Evolutionary conservation across 1,140 invertebrate genomes (phyloP).

Genomic region (Anagrus nilaparvatae): DNA sequence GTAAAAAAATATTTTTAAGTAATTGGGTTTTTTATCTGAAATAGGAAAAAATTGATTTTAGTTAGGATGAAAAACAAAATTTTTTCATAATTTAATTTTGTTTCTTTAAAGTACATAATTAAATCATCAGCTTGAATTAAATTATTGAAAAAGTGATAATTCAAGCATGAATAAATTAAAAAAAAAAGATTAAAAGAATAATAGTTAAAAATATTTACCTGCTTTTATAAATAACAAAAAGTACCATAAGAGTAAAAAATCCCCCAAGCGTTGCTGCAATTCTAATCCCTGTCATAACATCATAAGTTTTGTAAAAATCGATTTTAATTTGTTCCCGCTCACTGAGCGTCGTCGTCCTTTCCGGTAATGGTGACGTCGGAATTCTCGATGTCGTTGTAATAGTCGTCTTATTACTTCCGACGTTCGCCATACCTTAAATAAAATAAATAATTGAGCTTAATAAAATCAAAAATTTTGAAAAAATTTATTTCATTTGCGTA

Average conservation of each 20-base stretch:
- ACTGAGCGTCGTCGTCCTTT: slow-evolving; percentile 35
- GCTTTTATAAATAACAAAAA: slow-evolving; percentile 79
- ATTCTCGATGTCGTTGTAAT: slow-evolving; percentile 15
- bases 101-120: too few relatives aligned
- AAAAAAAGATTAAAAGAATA: too few relatives aligned
- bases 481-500: too few relatives aligned
- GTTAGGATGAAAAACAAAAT: too few relatives aligned
- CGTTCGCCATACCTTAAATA: slow-evolving; percentile 34
- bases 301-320: slow-evolving; percentile 81
- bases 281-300: slow-evolving; percentile 80
- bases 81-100: too few relatives aligned
- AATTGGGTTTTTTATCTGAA: neutral
- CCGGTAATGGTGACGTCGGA: slow-evolving; percentile 31
- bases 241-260: slow-evolving; percentile 79
- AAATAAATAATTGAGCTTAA: slow-evolving; percentile 7
- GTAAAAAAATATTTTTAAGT: neutral
- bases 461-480: too few relatives aligned
- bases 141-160: neutral
- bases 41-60: neutral
- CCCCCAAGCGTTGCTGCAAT: slow-evolving; percentile 81
- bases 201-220: slow-evolving; percentile 31
- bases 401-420: slow-evolving; percentile 26
- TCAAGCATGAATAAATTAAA: neutral
- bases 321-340: slow-evolving; percentile 52
- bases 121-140: too few relatives aligned